Conservation (phyloP, 2,797 vertebrate species). For the Danionella dracula region DNA sequence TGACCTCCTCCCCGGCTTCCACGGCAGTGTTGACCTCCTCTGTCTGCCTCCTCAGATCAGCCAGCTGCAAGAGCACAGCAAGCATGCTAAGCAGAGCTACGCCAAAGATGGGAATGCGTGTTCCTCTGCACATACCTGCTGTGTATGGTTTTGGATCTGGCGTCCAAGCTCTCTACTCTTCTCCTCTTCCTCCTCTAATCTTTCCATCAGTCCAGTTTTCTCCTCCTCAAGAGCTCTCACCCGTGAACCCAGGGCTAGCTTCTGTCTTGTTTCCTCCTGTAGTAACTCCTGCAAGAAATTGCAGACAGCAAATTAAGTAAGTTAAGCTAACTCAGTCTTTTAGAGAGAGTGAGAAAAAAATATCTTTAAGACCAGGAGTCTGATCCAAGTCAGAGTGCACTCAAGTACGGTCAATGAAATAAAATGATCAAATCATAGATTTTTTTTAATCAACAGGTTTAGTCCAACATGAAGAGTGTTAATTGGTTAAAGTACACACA, state of each 20-base stretch:
- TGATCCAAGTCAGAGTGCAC: too few species aligned
- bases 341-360: too few species aligned
- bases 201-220: slow-evolving; percentile 74
- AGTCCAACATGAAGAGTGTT: too few species aligned
- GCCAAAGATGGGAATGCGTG: not conserved
- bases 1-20: slow-evolving; percentile 77
- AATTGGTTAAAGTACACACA: too few species aligned
- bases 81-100: not conserved
- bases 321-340: too few species aligned
- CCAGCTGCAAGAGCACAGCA: too few species aligned
- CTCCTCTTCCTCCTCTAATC: slow-evolving; percentile 83
- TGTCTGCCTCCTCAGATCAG: slow-evolving; percentile 77
- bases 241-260: slow-evolving; percentile 76
- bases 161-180: slow-evolving; percentile 71
- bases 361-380: too few species aligned
- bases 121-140: slow-evolving; percentile 70
- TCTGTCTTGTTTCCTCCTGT: slow-evolving; percentile 84
- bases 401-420: too few species aligned
- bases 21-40: slow-evolving; percentile 78
- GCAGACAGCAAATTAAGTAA: not conserved
- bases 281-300: slow-evolving; percentile 70
- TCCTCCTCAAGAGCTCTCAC: slow-evolving; percentile 82
- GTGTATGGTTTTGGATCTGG: slow-evolving; percentile 78
- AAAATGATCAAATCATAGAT: too few species aligned
- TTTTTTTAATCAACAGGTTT: too few species aligned